A percentile compares a stretch with the other conserved stretches of the same genome.
phyloP scores from a whole-genome alignment of 2,797 vertebrate species.

The Microcaecilia unicolor region DNA sequence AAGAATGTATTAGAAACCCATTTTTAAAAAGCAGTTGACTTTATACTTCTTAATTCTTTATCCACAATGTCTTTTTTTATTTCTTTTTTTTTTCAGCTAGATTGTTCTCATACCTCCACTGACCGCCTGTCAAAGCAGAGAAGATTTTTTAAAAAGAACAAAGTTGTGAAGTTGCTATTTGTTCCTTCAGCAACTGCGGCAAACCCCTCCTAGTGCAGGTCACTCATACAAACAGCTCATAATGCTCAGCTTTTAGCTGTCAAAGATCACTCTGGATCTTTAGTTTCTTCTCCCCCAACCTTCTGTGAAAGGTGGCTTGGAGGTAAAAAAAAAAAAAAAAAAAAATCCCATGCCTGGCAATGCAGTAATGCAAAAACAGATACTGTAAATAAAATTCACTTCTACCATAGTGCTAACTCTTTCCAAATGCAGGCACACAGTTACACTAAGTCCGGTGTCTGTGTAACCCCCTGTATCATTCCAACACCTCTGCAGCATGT shows the following conservation, averaged over 20 bases:
- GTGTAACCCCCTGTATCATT: background rate
- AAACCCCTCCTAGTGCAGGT: slow-evolving; percentile 4
- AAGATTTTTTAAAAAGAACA: too few relatives aligned
- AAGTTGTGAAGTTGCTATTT: slow-evolving; percentile 10
- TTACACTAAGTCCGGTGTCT: background rate
- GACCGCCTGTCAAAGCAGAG: background rate
- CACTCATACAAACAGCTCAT: slow-evolving; percentile 7
- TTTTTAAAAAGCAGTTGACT: too few relatives aligned
- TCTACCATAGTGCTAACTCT: slow-evolving; percentile 1
- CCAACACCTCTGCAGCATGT: slow-evolving; percentile 1
- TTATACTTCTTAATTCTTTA: too few relatives aligned
- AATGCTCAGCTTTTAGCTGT: background rate
- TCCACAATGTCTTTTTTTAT: too few relatives aligned
- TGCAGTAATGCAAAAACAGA: background rate
- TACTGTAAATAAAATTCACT: too few relatives aligned
- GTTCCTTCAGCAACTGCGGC: slow-evolving; percentile 7
- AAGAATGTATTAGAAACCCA: too few relatives aligned
- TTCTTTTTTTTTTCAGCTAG: too few relatives aligned
- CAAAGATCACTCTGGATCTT: slow-evolving; percentile 1
- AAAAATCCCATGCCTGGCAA: background rate
- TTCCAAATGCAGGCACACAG: slow-evolving; percentile 9
- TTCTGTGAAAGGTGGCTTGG: background rate
- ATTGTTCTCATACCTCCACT: too few relatives aligned
- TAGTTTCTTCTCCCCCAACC: background rate
- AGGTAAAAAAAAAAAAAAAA: too few relatives aligned